A percentile compares a stretch with the other conserved stretches of the same genome.
Conservation (phyloP, 37 sponge, comb jelly and placozoan species). For the Corticium candelabrum region DNA sequence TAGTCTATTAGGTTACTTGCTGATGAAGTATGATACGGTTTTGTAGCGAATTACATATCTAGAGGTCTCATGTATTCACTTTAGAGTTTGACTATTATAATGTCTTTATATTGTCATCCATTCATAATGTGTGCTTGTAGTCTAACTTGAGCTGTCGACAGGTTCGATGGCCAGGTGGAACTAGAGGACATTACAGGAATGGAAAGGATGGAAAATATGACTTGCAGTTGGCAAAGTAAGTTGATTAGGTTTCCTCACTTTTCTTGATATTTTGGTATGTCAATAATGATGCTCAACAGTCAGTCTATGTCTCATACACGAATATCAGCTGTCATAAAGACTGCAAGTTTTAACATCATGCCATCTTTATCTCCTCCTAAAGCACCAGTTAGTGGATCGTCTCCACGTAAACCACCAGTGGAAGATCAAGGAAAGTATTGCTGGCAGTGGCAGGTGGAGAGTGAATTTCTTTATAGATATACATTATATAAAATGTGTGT, state of each 20-base stretch:
- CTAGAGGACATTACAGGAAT: neutral
- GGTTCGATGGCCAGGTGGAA: neutral
- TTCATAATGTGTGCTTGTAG: too few relatives aligned
- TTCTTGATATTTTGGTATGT: neutral
- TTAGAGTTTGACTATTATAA: too few relatives aligned
- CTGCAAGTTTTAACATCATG: too few relatives aligned
- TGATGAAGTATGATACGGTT: too few relatives aligned
- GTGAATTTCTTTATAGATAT: neutral
- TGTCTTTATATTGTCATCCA: too few relatives aligned
- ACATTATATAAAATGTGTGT: neutral
- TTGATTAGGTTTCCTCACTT: neutral
- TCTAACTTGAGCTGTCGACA: too few relatives aligned
- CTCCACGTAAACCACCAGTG: neutral
- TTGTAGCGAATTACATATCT: too few relatives aligned
- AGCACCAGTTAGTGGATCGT: neutral
- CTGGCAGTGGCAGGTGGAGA: neutral
- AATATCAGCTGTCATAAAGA: too few relatives aligned
- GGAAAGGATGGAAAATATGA: slow-evolving; percentile 1
- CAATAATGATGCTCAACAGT: too few relatives aligned
- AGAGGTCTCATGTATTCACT: too few relatives aligned
- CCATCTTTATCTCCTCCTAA: neutral
- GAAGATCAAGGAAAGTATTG: neutral
- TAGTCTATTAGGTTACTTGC: too few relatives aligned
- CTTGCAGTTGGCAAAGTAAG: neutral
- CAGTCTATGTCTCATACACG: too few relatives aligned